Conservation (phyloP, 1,140 invertebrate genomes). For the Bombus sibiricus region DNA sequence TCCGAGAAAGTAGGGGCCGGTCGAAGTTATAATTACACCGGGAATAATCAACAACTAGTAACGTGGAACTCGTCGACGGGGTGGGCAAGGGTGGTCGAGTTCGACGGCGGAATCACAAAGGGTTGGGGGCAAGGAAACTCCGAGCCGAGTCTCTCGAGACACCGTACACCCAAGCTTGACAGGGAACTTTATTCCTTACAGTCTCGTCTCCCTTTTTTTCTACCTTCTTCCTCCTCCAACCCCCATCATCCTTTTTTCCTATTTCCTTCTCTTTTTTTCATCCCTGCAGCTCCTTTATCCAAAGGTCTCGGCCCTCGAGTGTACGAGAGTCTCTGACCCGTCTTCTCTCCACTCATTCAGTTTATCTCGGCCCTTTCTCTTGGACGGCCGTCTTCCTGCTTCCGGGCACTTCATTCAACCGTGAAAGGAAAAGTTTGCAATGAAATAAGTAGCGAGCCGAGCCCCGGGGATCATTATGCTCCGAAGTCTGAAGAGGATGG, state of each 20-base stretch:
- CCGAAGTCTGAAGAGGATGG: slow-evolving; percentile 15
- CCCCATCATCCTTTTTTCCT: neutral
- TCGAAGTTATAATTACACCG: slow-evolving; percentile 76
- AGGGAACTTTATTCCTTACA: slow-evolving; percentile 65
- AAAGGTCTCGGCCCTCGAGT: slow-evolving; percentile 61
- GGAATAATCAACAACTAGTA: slow-evolving; percentile 76
- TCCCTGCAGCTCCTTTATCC: slow-evolving; percentile 51
- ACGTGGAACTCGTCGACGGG: slow-evolving; percentile 27
- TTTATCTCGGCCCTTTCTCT: slow-evolving; percentile 45
- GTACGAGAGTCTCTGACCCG: slow-evolving; percentile 26
- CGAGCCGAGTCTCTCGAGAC: slow-evolving; percentile 60
- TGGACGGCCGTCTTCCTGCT: slow-evolving; percentile 51
- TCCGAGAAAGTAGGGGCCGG: slow-evolving; percentile 56
- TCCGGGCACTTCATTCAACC: slow-evolving; percentile 58
- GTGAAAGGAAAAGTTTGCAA: slow-evolving; percentile 67
- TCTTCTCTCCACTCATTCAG: slow-evolving; percentile 41
- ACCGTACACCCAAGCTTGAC: slow-evolving; percentile 52
- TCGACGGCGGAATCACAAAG: slow-evolving; percentile 14
- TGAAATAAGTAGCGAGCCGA: slow-evolving; percentile 65
- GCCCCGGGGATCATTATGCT: slow-evolving; percentile 63
- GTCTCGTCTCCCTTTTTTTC: slow-evolving; percentile 25
- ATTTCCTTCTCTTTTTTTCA: slow-evolving; percentile 6
- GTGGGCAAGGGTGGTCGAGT: neutral
- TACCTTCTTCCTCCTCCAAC: neutral
- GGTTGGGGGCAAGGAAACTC: slow-evolving; percentile 35